Evolutionary conservation across 1,140 invertebrate species (phyloP).

Genomic region (Drosophila melanica): DNA sequence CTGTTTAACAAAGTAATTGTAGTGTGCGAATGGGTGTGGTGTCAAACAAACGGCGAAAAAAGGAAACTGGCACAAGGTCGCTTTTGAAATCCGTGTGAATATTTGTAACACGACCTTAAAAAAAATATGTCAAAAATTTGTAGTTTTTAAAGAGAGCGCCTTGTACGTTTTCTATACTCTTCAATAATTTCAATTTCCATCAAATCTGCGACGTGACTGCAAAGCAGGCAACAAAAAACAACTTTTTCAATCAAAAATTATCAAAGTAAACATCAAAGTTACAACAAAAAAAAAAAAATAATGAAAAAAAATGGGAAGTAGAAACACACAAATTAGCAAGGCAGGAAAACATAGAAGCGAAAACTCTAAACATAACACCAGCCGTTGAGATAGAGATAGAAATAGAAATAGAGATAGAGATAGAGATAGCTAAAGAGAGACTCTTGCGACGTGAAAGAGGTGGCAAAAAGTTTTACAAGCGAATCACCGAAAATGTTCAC

Average conservation of each 20-base stretch:
- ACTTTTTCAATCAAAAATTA: slow-evolving; percentile 81
- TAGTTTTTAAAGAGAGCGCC: slow-evolving; percentile 17
- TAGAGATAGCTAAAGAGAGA: neutral
- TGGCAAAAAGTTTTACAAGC: slow-evolving; percentile 49
- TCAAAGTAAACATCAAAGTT: slow-evolving; percentile 78
- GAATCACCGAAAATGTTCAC: slow-evolving; percentile 62
- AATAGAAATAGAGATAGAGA: neutral
- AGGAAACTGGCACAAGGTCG: slow-evolving; percentile 65
- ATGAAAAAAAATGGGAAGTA: slow-evolving; percentile 14
- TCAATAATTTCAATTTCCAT: slow-evolving; percentile 32
- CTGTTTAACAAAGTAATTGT: slow-evolving; percentile 51
- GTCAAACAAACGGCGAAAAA: slow-evolving; percentile 23
- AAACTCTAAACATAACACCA: slow-evolving; percentile 39
- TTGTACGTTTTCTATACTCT: neutral
- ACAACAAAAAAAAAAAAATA: neutral
- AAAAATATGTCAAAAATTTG: slow-evolving; percentile 8
- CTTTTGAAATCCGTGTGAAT: slow-evolving; percentile 19
- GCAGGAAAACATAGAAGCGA: slow-evolving; percentile 23
- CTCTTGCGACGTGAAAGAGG: neutral
- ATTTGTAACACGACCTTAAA: slow-evolving; percentile 34
- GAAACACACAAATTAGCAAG: slow-evolving; percentile 67
- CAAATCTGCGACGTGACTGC: slow-evolving; percentile 34
- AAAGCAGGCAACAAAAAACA: slow-evolving; percentile 44
- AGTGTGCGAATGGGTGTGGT: slow-evolving; percentile 54
- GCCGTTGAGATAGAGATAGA: neutral